Conservation (phyloP, 2,888 invertebrate species). For the Anticlea derivata region DNA sequence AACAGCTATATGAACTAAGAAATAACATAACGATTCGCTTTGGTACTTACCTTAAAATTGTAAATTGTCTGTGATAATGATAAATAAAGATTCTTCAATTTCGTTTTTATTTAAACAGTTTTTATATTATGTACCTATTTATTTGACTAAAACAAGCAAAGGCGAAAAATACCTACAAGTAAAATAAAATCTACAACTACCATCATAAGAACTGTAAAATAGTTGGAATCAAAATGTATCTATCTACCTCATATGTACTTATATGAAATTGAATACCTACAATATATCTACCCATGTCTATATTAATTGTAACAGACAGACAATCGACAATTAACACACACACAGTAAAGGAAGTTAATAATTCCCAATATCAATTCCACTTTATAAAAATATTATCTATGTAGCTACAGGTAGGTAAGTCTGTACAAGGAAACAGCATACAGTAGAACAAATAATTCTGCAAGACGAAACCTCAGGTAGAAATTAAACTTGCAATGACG, state of each 20-base stretch:
- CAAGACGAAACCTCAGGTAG: neutral
- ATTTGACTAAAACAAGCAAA: no score
- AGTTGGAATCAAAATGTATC: no score
- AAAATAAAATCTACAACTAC: no score
- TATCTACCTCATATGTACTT: no score
- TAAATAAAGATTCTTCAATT: slow-evolving; percentile 18
- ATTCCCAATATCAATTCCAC: slow-evolving; percentile 25
- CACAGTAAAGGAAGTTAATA: slow-evolving; percentile 31
- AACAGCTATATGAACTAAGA: slow-evolving; percentile 1
- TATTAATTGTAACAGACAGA: neutral
- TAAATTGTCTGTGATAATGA: slow-evolving; percentile 26
- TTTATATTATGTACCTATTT: no score
- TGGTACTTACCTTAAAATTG: slow-evolving; percentile 18
- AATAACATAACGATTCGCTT: slow-evolving; percentile 6
- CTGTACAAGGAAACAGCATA: neutral
- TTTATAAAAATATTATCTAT: neutral
- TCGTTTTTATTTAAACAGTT: neutral
- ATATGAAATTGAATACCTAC: slow-evolving; percentile 3
- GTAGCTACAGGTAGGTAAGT: no score
- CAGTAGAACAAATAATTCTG: slow-evolving; percentile 3
- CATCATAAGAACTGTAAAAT: no score
- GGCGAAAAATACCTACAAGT: no score
- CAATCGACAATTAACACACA: slow-evolving; percentile 9
- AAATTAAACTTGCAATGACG: no score
- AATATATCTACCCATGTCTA: no score